Conservation (phyloP, 53 echinoderm and acorn worm genomes). For the Echinarachnius parma region DNA sequence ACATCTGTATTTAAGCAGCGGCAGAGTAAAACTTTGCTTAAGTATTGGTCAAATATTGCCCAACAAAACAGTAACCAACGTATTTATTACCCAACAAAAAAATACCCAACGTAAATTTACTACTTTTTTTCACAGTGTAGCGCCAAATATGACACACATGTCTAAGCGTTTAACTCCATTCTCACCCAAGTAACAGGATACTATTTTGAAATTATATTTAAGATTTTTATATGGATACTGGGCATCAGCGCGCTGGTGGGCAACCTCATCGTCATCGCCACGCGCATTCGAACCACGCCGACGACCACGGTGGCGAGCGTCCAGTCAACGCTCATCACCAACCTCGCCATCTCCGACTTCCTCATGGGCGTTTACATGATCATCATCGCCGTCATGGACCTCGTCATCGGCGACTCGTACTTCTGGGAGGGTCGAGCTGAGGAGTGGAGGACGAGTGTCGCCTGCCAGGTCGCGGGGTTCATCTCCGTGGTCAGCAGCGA, state of each 20-base stretch:
- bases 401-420: conserved; percentile 13
- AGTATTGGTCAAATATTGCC: no score
- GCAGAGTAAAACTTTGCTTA: no score
- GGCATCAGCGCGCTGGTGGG: conserved; percentile 43
- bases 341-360: conserved; percentile 44
- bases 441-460: conserved; percentile 24
- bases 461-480: conserved; percentile 25
- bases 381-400: conserved; percentile 33
- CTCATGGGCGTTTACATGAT: conserved; percentile 47
- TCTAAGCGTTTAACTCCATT: no score
- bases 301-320: background rate
- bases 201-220: no score
- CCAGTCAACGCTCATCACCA: conserved; percentile 40
- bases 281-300: background rate
- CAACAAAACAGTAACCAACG: no score
- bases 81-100: no score
- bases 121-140: no score
- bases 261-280: conserved; percentile 28
- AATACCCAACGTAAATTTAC: no score
- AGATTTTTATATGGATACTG: conserved; percentile 38
- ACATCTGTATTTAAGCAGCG: no score
- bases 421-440: conserved; percentile 26
- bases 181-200: no score
- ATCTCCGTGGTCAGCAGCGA: conserved; percentile 41
- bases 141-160: no score